Base-by-base conservation (phyloP, 2,113 vertebrate genomes). In the Asarcornis scutulata region DNA sequence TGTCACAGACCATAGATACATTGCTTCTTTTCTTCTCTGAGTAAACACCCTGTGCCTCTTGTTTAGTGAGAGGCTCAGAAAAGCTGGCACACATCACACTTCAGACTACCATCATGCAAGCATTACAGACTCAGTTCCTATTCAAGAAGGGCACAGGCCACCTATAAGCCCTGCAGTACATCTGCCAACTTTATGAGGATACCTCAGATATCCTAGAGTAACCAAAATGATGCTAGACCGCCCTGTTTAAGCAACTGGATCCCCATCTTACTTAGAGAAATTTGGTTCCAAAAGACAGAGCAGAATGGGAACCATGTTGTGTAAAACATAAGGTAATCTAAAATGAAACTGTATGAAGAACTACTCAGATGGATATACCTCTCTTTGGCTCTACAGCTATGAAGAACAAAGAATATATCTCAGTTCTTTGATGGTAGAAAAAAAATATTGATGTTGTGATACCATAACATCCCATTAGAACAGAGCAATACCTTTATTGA, bases 211-310 rank as follows among this genome's bases (percentile, higher is more conserved):
- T 18, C 23, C 18, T 38, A 53, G 44, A 83, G n/a, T 38, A 67
- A 34, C 17, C 38, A 67, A 48, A 83, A 73, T 23, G 3, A 27
- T 60, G 29, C 13, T 59, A 29, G 34, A 4, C 34, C 53, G 16
- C 42, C 15, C 58, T 46, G 31, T 52, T 78, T 40, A 73, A 20
- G 29, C 60, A 66, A n/a, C 10, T 63, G 58, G n/a, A 72, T 91
- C n/a, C 66, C n/a, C 63, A 1, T 6, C 62, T 91, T 52, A 5
- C 36, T 64, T 92, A 55, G 92, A 91, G 67, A 89, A n/a, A 60
- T 34, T 64, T 88, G 68, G 44, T 91, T 92, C 48, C 84, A 94
- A 91, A 92, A 92, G 67, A 74, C 60, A 76, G 56, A 82, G 78
- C 44, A 88, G 46, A 94, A 78, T 13, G 32, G 36, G 62, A 90